A percentile compares a stretch with the other conserved stretches of the same genome.
Evolutionary conservation across 2,888 invertebrate species (phyloP).

Genomic region (Drosophila anomelani): DNA sequence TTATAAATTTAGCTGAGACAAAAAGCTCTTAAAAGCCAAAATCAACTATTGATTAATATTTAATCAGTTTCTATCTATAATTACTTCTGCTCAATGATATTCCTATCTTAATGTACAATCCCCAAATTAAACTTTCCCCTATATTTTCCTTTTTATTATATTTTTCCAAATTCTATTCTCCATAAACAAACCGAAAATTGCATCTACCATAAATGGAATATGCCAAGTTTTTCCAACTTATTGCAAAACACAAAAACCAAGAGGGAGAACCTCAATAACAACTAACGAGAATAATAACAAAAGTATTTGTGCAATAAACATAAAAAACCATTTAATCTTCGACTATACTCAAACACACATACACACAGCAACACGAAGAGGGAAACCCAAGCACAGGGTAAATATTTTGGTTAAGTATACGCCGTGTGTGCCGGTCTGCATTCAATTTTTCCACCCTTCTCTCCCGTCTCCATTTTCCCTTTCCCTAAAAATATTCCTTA

Average conservation of each 20-base stretch:
- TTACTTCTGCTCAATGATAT: slow-evolving; percentile 1
- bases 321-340: slow-evolving; percentile 74
- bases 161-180: slow-evolving; percentile 17
- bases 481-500: slow-evolving; percentile 20
- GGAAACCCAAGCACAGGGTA: slow-evolving; percentile 34
- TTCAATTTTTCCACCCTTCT: slow-evolving; percentile 1
- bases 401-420: slow-evolving; percentile 75
- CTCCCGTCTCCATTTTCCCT: not conserved
- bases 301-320: slow-evolving; percentile 69
- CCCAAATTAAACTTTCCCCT: not conserved
- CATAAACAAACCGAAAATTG: slow-evolving; percentile 23
- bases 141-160: not conserved
- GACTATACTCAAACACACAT: slow-evolving; percentile 54
- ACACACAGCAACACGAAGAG: slow-evolving; percentile 6
- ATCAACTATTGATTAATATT: not conserved
- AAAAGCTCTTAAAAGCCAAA: not conserved
- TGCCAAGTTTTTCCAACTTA: slow-evolving; percentile 10
- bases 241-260: slow-evolving; percentile 9
- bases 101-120: slow-evolving; percentile 3
- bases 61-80: slow-evolving; percentile 5
- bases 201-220: slow-evolving; percentile 30
- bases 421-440: slow-evolving; percentile 44
- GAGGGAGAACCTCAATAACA: slow-evolving; percentile 31
- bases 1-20: not conserved
- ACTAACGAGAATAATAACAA: slow-evolving; percentile 34